Conservation (phyloP, 2,113 vertebrate species). For the Aldabrachelys gigantea region DNA sequence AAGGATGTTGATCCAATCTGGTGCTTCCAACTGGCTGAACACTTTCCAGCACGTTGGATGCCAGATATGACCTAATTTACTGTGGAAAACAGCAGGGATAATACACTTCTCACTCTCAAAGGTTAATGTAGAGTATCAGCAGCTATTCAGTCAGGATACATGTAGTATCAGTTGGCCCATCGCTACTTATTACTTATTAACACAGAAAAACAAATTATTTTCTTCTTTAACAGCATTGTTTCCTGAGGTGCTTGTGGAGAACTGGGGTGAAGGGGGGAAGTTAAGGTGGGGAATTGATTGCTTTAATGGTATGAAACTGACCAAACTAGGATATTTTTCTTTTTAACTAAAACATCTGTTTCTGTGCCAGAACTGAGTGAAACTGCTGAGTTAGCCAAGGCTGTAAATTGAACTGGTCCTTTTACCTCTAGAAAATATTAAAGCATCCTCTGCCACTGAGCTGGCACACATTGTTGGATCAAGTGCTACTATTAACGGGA, state of each 20-base stretch:
- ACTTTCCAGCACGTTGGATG: slow-evolving; percentile 31
- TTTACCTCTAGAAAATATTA: slow-evolving; percentile 74
- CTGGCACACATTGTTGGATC: slow-evolving; percentile 70
- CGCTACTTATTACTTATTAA: slow-evolving; percentile 9
- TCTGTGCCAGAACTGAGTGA: slow-evolving; percentile 51
- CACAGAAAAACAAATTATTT: slow-evolving; percentile 1
- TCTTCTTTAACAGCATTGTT: neutral
- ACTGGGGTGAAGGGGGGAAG: slow-evolving; percentile 12
- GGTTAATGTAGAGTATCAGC: slow-evolving; percentile 48
- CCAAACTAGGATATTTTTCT: neutral
- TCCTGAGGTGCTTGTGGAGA: neutral
- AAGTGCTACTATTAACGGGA: slow-evolving; percentile 75
- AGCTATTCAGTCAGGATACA: slow-evolving; percentile 39
- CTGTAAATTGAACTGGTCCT: slow-evolving; percentile 65
- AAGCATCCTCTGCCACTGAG: slow-evolving; percentile 68
- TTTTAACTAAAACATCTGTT: slow-evolving; percentile 47
- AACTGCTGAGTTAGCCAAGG: slow-evolving; percentile 71
- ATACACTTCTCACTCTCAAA: slow-evolving; percentile 7
- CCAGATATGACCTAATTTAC: slow-evolving; percentile 59
- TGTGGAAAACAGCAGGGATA: slow-evolving; percentile 33
- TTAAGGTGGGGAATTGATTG: neutral
- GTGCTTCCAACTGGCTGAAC: slow-evolving; percentile 55
- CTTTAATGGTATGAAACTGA: slow-evolving; percentile 35
- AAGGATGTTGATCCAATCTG: slow-evolving; percentile 34
- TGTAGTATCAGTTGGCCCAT: neutral